Evolutionary conservation across 2,888 invertebrate genomes (phyloP).

Genomic region (Odontocolon sp.): DNA sequence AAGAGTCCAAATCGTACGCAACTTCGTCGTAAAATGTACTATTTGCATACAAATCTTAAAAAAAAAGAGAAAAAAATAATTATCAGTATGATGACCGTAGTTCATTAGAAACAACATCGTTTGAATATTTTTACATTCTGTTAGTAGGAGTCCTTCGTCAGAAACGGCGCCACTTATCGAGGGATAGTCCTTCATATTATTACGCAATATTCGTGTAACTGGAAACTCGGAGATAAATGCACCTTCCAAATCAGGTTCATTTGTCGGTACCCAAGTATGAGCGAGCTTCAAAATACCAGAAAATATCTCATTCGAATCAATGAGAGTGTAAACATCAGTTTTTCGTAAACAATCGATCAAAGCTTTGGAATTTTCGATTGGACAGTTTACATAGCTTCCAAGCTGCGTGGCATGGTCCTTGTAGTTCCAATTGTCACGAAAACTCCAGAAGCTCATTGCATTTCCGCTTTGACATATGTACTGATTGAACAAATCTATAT

Average conservation of each 20-base stretch:
- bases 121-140: conserved; percentile 25
- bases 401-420: conserved; percentile 28
- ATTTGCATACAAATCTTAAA: conserved; percentile 34
- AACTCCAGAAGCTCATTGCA: conserved; percentile 30
- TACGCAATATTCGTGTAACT: background rate
- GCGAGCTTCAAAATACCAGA: background rate
- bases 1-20: conserved; percentile 6
- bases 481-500: conserved; percentile 59
- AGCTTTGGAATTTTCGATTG: conserved; percentile 26
- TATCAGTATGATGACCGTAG: too few species aligned
- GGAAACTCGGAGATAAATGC: conserved; percentile 56
- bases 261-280: conserved; percentile 49
- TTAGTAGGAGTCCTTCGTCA: conserved; percentile 59
- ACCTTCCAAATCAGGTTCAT: conserved; percentile 49
- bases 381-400: conserved; percentile 47
- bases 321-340: background rate
- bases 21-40: conserved; percentile 22
- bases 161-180: conserved; percentile 54
- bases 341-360: conserved; percentile 58
- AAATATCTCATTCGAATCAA: conserved; percentile 9
- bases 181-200: conserved; percentile 51
- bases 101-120: too few species aligned
- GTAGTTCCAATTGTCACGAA: background rate
- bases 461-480: conserved; percentile 61
- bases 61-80: conserved; percentile 1